Evolutionary conservation across 2,888 invertebrate species (phyloP).

Genomic region (Athetis lepigone): DNA sequence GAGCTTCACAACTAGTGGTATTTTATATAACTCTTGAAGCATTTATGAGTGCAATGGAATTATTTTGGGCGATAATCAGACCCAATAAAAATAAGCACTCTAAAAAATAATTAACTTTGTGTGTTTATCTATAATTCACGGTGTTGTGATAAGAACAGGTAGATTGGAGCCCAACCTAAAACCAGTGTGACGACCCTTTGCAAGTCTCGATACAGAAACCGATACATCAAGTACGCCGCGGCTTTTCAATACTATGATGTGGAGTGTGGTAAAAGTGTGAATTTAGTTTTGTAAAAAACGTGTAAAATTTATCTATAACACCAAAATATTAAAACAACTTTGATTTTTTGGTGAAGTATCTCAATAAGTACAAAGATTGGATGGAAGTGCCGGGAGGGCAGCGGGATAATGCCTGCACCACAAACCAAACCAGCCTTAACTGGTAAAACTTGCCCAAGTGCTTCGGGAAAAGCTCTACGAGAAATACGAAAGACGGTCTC

Average conservation of each 20-base stretch:
- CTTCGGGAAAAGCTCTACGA: background rate
- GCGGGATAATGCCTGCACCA: too few species aligned
- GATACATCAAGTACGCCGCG: conserved; percentile 13
- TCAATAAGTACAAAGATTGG: background rate
- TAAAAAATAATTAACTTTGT: too few species aligned
- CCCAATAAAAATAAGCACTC: background rate
- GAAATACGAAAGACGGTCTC: too few species aligned
- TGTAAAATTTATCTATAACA: conserved; percentile 10
- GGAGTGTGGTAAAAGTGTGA: conserved; percentile 34
- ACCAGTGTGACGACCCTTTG: background rate
- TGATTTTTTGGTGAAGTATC: background rate
- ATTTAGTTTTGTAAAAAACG: conserved; percentile 6
- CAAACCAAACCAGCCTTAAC: too few species aligned
- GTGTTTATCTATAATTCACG: background rate
- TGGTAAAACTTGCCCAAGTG: background rate
- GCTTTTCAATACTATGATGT: conserved; percentile 5
- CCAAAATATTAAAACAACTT: conserved; percentile 6
- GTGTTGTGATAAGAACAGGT: conserved; percentile 2
- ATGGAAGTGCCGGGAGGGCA: background rate
- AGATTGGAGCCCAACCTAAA: background rate
- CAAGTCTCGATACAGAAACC: conserved; percentile 9
- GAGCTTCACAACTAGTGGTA: conserved; percentile 44
- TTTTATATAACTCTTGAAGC: conserved; percentile 9
- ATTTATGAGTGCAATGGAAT: conserved; percentile 2
- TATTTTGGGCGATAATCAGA: background rate